Conservation (phyloP, 2,797 vertebrate species). For the Aplochiton taeniatus region DNA sequence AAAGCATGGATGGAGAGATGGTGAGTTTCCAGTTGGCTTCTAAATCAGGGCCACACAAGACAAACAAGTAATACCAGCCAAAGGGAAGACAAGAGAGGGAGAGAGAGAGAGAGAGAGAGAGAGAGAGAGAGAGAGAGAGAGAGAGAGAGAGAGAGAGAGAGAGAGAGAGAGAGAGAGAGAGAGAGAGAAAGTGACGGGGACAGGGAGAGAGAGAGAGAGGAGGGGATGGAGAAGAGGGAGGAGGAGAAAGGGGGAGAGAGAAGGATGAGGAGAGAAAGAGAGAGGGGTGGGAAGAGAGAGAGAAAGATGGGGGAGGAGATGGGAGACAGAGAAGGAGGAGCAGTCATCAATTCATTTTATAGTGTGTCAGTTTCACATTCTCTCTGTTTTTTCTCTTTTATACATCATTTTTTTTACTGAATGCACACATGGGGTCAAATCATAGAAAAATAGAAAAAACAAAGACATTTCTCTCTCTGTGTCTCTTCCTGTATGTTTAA, state of each 20-base stretch:
- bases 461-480: too few species aligned
- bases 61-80: too few species aligned
- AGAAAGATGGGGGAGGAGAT: not conserved
- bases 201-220: not conserved
- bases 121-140: not conserved
- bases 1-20: constrained; percentile 27
- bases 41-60: not conserved
- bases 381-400: too few species aligned
- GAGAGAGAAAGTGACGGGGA: not conserved
- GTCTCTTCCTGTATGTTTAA: too few species aligned
- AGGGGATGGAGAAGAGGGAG: not conserved
- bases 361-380: too few species aligned
- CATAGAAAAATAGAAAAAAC: too few species aligned
- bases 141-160: not conserved
- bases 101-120: not conserved
- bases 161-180: not conserved
- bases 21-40: not conserved
- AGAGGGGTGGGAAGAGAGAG: not conserved
- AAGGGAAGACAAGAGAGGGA: too few species aligned
- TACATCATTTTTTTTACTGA: too few species aligned
- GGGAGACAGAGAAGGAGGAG: not conserved
- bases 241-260: too few species aligned
- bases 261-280: not conserved
- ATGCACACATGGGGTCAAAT: too few species aligned
- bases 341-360: too few species aligned